Evolutionary conservation across 2,888 invertebrate genomes (phyloP).

Genomic region (Lycocerus yunnanus): DNA sequence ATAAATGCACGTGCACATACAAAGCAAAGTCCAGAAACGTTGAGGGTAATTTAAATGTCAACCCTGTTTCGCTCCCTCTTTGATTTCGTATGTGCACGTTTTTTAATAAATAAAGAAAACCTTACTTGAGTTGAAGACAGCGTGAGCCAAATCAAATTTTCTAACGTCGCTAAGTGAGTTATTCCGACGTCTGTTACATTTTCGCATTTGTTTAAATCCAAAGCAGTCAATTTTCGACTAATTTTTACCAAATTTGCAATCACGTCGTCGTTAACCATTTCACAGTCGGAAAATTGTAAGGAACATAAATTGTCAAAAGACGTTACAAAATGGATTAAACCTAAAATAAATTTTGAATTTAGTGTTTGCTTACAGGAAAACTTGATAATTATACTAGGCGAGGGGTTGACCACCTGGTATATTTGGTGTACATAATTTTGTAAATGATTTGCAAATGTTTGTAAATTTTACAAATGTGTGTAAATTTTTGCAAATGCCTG

Average conservation of each 20-base stretch:
- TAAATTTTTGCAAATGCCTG: no score
- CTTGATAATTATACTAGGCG: no score
- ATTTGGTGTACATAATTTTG: no score
- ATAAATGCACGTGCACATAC: no score
- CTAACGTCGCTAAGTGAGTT: constrained; percentile 40
- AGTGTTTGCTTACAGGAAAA: no score
- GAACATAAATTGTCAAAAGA: constrained; percentile 40
- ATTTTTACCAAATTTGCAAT: constrained; percentile 58
- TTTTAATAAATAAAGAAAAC: neutral
- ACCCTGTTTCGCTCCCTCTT: no score
- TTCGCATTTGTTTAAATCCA: constrained; percentile 57
- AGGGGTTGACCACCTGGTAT: no score
- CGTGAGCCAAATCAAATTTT: constrained; percentile 45
- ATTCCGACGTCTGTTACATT: constrained; percentile 49
- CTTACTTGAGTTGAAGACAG: constrained; percentile 49
- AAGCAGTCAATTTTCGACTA: constrained; percentile 55
- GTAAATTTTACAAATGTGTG: no score
- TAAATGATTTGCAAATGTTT: no score
- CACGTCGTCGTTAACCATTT: constrained; percentile 59
- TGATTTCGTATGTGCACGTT: no score
- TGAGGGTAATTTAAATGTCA: no score
- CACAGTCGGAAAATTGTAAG: constrained; percentile 45
- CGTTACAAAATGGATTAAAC: constrained; percentile 43
- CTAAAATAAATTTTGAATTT: constrained; percentile 39
- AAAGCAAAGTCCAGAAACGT: no score